Conservation (phyloP, 2,797 vertebrate species). For the Gouania willdenowi region DNA sequence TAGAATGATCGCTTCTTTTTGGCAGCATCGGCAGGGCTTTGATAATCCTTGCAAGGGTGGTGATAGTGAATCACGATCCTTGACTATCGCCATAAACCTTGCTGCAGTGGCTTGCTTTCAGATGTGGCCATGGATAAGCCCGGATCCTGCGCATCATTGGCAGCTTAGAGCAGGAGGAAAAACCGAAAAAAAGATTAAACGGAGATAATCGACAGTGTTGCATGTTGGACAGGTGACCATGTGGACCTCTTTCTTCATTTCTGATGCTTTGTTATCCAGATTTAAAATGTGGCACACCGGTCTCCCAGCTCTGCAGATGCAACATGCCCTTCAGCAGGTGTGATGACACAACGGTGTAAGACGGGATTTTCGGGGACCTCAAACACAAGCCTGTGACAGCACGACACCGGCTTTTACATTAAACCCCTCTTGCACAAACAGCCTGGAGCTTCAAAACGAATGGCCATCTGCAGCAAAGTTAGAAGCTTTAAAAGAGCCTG, state of each 20-base stretch:
- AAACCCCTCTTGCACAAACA: background rate
- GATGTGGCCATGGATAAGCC: slow-evolving; percentile 48
- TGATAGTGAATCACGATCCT: slow-evolving; percentile 57
- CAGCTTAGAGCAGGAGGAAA: slow-evolving; percentile 30
- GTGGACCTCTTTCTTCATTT: slow-evolving; percentile 18
- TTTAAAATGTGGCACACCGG: slow-evolving; percentile 27
- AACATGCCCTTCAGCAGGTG: slow-evolving; percentile 42
- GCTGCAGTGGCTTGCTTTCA: slow-evolving; percentile 34
- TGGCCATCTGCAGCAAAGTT: slow-evolving; percentile 9
- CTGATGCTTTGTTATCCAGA: slow-evolving; percentile 28
- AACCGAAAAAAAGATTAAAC: too few relatives aligned
- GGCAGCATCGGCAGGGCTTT: slow-evolving; percentile 46
- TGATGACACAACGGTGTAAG: slow-evolving; percentile 39
- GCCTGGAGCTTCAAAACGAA: slow-evolving; percentile 12
- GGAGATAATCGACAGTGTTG: slow-evolving; percentile 46
- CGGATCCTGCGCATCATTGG: slow-evolving; percentile 28
- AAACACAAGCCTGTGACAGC: slow-evolving; percentile 26
- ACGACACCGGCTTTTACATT: slow-evolving; percentile 6
- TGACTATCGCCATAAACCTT: slow-evolving; percentile 51
- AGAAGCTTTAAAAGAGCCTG: background rate
- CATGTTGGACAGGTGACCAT: slow-evolving; percentile 34
- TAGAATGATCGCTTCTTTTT: slow-evolving; percentile 30
- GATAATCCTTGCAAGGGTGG: slow-evolving; percentile 54
- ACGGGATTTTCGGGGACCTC: slow-evolving; percentile 33
- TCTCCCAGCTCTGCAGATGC: slow-evolving; percentile 23